A percentile compares a stretch with the other conserved stretches of the same genome.
Conservation (phyloP, 2,888 invertebrate genomes). For the Hypomecis punctinalis region DNA sequence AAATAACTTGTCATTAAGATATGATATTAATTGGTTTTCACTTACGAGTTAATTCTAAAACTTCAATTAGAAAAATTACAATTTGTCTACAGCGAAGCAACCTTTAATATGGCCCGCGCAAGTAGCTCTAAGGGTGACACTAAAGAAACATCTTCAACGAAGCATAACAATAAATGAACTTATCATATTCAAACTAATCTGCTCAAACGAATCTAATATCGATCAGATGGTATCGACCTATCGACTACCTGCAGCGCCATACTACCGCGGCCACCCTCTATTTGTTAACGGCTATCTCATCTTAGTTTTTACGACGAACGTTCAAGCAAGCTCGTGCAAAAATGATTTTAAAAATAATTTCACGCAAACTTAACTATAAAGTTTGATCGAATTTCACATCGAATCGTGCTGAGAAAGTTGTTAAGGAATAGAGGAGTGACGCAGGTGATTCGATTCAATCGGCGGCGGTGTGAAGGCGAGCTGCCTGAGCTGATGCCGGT, state of each 20-base stretch:
- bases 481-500: constrained; percentile 57
- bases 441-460: constrained; percentile 20
- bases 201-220: constrained; percentile 82
- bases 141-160: constrained; percentile 75
- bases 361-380: constrained; percentile 3
- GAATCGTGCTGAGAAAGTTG: constrained; percentile 4
- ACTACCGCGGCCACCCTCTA: constrained; percentile 49
- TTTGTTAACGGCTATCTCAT: constrained; percentile 43
- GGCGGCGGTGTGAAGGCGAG: constrained; percentile 35
- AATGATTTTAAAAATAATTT: constrained; percentile 5
- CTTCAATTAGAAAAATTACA: constrained; percentile 17
- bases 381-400: background rate
- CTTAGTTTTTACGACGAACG: background rate
- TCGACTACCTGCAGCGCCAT: constrained; percentile 62
- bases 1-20: constrained; percentile 31
- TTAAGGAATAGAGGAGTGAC: constrained; percentile 40
- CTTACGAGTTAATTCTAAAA: constrained; percentile 18
- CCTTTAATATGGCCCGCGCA: constrained; percentile 62
- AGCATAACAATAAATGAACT: constrained; percentile 76
- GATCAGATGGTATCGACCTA: constrained; percentile 81
- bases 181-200: constrained; percentile 76
- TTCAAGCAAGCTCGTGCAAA: constrained; percentile 1
- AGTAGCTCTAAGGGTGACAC: constrained; percentile 69
- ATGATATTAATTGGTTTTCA: constrained; percentile 29
- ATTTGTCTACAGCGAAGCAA: constrained; percentile 28